A percentile compares a stretch with the other conserved stretches of the same genome.
phyloP scores from a whole-genome alignment of 2,113 vertebrate species.

The Nyctereutes procyonoides region DNA sequence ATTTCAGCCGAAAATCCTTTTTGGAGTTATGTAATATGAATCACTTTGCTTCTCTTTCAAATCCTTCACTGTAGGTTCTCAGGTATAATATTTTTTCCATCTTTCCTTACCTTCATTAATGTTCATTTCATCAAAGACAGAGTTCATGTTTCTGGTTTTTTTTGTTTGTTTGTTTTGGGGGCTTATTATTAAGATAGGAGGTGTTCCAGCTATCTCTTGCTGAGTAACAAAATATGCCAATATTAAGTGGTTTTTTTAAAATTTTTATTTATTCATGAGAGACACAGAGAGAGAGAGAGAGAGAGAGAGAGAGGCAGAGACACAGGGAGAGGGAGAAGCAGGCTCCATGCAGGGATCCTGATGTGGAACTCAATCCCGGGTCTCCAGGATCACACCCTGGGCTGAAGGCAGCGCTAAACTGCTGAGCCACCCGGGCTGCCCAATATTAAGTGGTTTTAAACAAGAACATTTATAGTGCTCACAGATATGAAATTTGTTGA shows the following conservation, averaged over 20 bases:
- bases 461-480: background rate
- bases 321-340: no score
- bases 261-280: no score
- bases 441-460: background rate
- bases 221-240: background rate
- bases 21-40: background rate
- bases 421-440: no score
- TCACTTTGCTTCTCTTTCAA: background rate
- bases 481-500: background rate
- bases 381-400: no score
- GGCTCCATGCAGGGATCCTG: no score
- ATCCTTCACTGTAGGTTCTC: background rate
- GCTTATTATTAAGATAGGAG: conserved; percentile 22
- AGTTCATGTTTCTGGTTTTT: background rate
- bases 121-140: background rate
- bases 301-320: no score
- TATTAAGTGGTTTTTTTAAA: background rate
- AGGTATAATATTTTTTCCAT: background rate
- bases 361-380: no score
- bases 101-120: background rate
- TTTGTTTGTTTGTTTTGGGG: background rate
- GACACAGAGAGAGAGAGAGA: no score
- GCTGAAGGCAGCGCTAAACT: no score
- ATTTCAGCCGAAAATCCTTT: background rate
- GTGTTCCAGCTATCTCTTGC: background rate